Evolutionary conservation across 1,140 invertebrate species (phyloP), one percentile per base, ranked within the genome.

Genomic region (Mycetomoellerius zeteki): DNA sequence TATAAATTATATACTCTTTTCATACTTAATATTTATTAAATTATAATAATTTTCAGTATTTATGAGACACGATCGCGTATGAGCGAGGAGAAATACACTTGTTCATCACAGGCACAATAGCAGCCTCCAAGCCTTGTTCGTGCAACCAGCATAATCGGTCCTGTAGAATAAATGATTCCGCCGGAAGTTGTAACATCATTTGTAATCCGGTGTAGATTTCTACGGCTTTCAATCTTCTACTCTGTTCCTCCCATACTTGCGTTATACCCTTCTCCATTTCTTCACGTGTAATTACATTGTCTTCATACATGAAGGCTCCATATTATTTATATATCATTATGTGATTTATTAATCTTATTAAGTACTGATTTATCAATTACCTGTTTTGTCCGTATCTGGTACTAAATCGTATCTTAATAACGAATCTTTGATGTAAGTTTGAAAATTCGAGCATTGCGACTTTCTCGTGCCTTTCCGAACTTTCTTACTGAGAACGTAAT

Each of bases 401-500:
- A 85, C 10, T 7, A 93, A 92, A 56, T 30, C 76, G 30, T 95
- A 95, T 54, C 94, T 92, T 7, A 90, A n/a, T 52, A 94, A 88
- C 0, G 91, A 93, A 86, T 96, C 95, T 81, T 94, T 92, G 30
- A 96, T 82, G 88, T 97, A 97, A 75, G 87, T 92, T 89, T 96
- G 92, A 85, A 96, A 96, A 88, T 95, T 92, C 10, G 92, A 92
- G 52, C 95, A 93, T 52, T 96, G 94, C 3, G 94, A 94, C 88
- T 96, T 96, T 58, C 96, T 95, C 82, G 95, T 96, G 6, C 96
- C 96, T 96, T 97, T 97, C 76, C 95, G 92, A 92, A 96, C 96
- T 71, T 94, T 94, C 91, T 97, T 96, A 88, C 94, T 95, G 54
- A 97, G 89, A 81, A 86, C 87, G 76, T 94, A 95, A 86, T 95